Base-by-base conservation (phyloP, 2,888 invertebrate genomes). In the Seladonia tumulorum region DNA sequence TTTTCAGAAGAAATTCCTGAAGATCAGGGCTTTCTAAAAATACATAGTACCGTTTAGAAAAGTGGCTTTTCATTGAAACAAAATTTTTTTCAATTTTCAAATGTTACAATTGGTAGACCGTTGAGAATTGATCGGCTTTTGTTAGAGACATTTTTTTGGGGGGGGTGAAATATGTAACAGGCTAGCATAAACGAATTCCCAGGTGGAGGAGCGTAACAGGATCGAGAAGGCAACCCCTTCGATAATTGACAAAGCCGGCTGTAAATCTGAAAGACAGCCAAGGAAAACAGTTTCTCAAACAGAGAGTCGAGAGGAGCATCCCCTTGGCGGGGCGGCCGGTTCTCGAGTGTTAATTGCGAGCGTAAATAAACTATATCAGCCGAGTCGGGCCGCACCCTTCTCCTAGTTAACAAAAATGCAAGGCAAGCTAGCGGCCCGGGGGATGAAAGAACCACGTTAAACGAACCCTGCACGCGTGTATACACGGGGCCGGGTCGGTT, bases 381-480 rank as follows among this genome's bases (percentile, higher is more conserved):
- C 73, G 45, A 78, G 63, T 73, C 60, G 81, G 22, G 86, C 63
- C 81, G 81, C 81, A 75, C 86, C 81, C 78, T 86, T 71, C 72
- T 57, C 75, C 78, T 72, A 68, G 85, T 86, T 81, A 86, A 86
- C 86, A 83, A 76, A 81, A 85, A 84, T 82, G 83, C 84, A 80
- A 88, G 86, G 82, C 83, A 79, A 83, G 84, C 76, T 78, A 63
- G 57, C 47, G 25, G 35, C 35, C 53, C 68, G 68, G 75, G 81
- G 80, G 79, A 35, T 68, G 70, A 90, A 82, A 82, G 83, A 88
- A 84, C 76, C 80, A 77, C 81, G 85, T 80, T 82, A 79, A 88
- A 87, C 85, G 83, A 81, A 84, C 84, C 83, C 82, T 75, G 74
- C 76, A 73, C 83, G 79, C 63, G 77, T 82, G 68, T 83, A 72